Evolutionary conservation across 2,797 vertebrate species (phyloP), one percentile per base, ranked within the genome.

Genomic region (Anisognathus igniventris): DNA sequence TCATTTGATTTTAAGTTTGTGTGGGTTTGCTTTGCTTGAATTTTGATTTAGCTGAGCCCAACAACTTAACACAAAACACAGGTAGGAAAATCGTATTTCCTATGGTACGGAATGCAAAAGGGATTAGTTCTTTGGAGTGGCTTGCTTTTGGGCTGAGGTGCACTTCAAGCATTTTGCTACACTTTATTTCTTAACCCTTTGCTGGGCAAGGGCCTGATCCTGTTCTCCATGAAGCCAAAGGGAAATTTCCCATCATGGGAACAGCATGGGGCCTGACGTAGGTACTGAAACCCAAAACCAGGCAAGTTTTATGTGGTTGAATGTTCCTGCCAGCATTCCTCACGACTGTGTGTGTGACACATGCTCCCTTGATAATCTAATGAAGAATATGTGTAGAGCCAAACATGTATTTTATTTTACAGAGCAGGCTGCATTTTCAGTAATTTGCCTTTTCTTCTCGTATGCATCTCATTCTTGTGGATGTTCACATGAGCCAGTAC

Each of bases 1-100:
- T 86, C 73, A 50, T 84, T 94, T 91, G 79, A 50, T 78, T 94
- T 80, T 68, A 33, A 18, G 70, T 70, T 90, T 0, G 2, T 23
- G 56, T 64, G 85, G 76, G 73, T 96, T 96, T 78, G 73, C 87
- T 83, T 51, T 91, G 73, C 93, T 75, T 44, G 82, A 70, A 27
- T 94, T 92, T 91, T 73, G 62, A 76, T 92, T 94, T 86, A 88
- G 79, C 73, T 39, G 82, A 86, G 42, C 87, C 95, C 48, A 67
- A 73, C 56, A 47, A 51, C 78, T 92, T 93, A 96, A 95, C 91
- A 62, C 70, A 72, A 93, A 96, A 96, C 91, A 92, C 70, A 88
- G 82, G 89, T 81, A 62, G 79, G 92, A 79, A 95, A 93, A 90
- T 92, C 20, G 15, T 22, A 9, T 81, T 92, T 92, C 92, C 70